Conservation (phyloP, 2,113 vertebrate genomes). For the Odontophorus gujanensis region DNA sequence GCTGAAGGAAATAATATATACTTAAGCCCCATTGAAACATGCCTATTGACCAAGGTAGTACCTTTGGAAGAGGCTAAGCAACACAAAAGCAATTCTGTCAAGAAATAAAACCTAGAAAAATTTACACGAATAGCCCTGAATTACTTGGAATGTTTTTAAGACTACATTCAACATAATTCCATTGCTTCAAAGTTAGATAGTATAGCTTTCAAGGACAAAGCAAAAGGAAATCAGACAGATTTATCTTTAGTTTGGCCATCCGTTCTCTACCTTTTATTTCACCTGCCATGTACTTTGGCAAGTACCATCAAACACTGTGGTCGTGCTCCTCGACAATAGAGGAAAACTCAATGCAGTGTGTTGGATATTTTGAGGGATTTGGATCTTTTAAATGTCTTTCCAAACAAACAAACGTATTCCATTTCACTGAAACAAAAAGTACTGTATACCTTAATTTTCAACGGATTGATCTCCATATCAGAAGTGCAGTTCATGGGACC, state of each 20-base stretch:
- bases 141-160: neutral
- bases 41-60: neutral
- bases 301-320: neutral
- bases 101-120: neutral
- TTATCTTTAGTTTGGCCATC: neutral
- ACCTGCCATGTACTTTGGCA: neutral
- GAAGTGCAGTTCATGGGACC: conserved; percentile 96
- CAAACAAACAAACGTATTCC: neutral
- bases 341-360: neutral
- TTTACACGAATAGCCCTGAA: neutral
- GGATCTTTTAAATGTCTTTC: neutral
- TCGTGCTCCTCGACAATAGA: neutral
- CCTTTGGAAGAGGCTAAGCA: neutral
- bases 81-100: neutral
- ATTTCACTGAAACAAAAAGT: neutral
- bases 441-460: conserved; percentile 87
- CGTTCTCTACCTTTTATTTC: neutral
- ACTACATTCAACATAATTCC: neutral
- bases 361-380: neutral
- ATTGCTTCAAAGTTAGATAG: neutral
- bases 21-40: neutral
- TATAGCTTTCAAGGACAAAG: neutral
- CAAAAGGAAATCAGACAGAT: neutral
- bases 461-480: conserved; percentile 89
- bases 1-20: neutral